Conservation (phyloP, 2,113 vertebrate genomes). For the Petrocephalus zakoni region DNA sequence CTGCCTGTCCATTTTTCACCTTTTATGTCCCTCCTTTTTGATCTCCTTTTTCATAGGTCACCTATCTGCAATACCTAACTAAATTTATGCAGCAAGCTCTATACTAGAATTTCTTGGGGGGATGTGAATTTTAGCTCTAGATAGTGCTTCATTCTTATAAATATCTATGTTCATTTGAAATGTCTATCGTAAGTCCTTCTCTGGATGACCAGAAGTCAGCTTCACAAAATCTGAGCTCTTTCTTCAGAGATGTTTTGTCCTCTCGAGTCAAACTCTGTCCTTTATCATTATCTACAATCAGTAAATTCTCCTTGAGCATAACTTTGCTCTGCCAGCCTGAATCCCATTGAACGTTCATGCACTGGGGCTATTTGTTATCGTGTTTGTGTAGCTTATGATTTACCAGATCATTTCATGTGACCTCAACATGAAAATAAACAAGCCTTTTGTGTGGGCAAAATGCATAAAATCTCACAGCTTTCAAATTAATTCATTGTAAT, state of each 20-base stretch:
- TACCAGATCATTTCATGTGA: slow-evolving; percentile 3
- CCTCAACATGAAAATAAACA: background rate
- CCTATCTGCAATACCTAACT: background rate
- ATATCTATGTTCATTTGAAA: slow-evolving; percentile 5
- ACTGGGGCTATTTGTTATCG: background rate
- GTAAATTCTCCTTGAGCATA: background rate
- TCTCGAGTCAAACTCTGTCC: background rate
- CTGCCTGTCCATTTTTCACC: background rate
- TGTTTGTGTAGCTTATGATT: background rate
- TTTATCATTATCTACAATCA: background rate
- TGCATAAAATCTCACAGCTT: slow-evolving; percentile 4
- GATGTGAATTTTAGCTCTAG: background rate
- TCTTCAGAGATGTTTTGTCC: background rate
- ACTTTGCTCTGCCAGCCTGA: background rate
- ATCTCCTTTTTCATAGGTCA: background rate
- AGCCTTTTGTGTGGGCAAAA: background rate
- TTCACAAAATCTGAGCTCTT: background rate
- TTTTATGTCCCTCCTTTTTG: background rate
- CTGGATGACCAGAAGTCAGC: background rate
- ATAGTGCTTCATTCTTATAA: background rate
- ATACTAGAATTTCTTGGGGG: background rate
- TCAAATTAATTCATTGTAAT: background rate
- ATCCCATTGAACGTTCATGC: background rate
- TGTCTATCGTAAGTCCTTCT: background rate
- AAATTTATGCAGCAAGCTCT: background rate